Percentiles rank a stretch among this genome's conserved stretches.
Conservation (phyloP, 2,888 invertebrate genomes). For the Pycnomerus fuliginosus region DNA sequence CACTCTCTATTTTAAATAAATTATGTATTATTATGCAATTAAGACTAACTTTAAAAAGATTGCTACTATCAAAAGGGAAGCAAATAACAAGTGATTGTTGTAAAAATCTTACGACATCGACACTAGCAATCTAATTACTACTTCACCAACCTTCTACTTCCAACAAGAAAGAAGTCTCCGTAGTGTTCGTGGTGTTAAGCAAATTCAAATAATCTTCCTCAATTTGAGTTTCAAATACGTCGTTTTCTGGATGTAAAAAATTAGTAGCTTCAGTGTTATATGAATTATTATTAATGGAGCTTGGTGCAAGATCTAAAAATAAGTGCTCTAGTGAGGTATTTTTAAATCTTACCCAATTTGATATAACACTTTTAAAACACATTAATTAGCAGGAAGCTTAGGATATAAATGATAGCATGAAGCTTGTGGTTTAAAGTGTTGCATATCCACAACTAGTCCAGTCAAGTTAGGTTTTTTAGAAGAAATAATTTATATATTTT, state of each 20-base stretch:
- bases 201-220: conserved; percentile 19
- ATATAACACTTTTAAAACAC: neutral
- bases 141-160: conserved; percentile 12
- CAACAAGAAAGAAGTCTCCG: conserved; percentile 9
- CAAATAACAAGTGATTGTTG: no score
- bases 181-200: conserved; percentile 13
- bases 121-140: no score
- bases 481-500: no score
- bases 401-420: neutral
- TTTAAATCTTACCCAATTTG: conserved; percentile 1
- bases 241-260: conserved; percentile 26
- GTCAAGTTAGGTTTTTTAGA: no score
- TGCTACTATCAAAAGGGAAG: no score
- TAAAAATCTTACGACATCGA: no score
- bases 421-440: conserved; percentile 10
- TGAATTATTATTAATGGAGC: neutral
- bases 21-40: no score
- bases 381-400: conserved; percentile 1
- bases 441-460: conserved; percentile 2
- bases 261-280: conserved; percentile 23
- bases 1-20: no score
- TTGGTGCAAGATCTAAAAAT: neutral
- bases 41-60: no score
- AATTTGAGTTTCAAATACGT: conserved; percentile 8
- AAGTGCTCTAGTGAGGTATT: conserved; percentile 1